These are phyloP conservation scores for Cheilosia scutellata DNA, from an alignment of 2,888 invertebrate species.

Conservation along the genomic window DNA sequence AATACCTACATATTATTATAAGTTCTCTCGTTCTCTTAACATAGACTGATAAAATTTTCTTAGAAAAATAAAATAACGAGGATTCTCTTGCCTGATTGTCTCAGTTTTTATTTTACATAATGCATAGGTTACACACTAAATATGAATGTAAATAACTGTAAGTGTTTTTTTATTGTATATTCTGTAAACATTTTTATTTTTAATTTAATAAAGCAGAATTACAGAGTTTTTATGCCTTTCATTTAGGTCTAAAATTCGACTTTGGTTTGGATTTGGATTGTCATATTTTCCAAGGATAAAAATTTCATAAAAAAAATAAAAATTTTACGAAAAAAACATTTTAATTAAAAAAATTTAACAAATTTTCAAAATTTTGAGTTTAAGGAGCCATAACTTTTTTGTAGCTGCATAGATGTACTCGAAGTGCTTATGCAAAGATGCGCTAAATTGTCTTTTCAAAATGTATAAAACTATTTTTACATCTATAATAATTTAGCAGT, in stretches of 20 bases:
- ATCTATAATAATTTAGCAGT: no score
- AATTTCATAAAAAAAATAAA: no score
- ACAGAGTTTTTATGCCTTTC: constrained; percentile 33
- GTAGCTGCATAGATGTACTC: no score
- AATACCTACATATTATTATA: neutral
- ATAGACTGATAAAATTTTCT: constrained; percentile 69
- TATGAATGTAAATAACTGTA: constrained; percentile 53
- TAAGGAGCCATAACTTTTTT: no score
- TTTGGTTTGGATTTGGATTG: no score
- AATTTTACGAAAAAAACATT: no score
- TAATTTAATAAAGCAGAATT: constrained; percentile 67
- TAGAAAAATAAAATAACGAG: constrained; percentile 58
- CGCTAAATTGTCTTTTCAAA: no score
- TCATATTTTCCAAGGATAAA: no score
- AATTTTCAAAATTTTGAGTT: no score
- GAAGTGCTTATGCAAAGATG: no score
- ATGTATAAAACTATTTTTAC: no score
- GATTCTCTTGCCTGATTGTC: constrained; percentile 61
- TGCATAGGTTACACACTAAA: constrained; percentile 26
- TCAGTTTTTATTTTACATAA: constrained; percentile 51
- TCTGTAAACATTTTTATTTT: constrained; percentile 50
- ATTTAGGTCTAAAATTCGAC: neutral
- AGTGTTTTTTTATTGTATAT: constrained; percentile 52
- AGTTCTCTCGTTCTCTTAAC: constrained; percentile 61
- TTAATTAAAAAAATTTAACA: no score